Evolutionary conservation across 2,797 vertebrate genomes (phyloP), one percentile per base, ranked within the genome.

Genomic region (Darevskia nairensis): DNA sequence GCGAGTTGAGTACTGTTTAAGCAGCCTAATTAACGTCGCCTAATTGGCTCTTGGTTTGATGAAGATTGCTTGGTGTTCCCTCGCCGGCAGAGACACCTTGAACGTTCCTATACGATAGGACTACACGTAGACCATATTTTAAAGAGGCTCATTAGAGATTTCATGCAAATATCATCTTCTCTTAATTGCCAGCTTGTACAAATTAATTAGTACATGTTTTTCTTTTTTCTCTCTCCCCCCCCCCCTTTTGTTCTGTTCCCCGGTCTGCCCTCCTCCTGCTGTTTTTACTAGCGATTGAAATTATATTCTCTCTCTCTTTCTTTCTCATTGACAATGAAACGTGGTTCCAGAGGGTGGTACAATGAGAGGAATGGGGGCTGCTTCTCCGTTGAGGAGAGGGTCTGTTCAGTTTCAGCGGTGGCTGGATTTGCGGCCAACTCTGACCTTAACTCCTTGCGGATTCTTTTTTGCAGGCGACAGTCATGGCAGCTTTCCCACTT

Each of bases 121-220:
- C 94, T 94, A 92, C 94, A 90, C 89, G 84, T 93, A 94, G 94
- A 94, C 95, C 94, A 94, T 94, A 95, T 96, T 95, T 66, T 93
- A 95, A 96, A 96, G 95, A 93, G 89, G 89, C 95, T 96, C 95
- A 94, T 94, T 94, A 95, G 94, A 91, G 90, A 93, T 94, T 94
- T 94, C 94, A 92, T 93, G 93, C 95, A 93, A 95, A 95, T 94
- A 93, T 23, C 66, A 3, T 92, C 91, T 88, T 88, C 93, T 92
- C 93, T 87, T 95, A 95, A 96, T 96, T 96, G 94, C 92, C 93
- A 87, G 93, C 95, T 95, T 95, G 95, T 94, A 95, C 95, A 95
- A 95, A 96, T 96, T 96, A 96, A 96, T 96, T 95, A 92, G 23
- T 82, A 76, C 89, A 90, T 41, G 80, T 61, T 11, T 19, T 32